Base-by-base conservation (phyloP, 2,113 vertebrate species). In the Pantherophis guttatus region DNA sequence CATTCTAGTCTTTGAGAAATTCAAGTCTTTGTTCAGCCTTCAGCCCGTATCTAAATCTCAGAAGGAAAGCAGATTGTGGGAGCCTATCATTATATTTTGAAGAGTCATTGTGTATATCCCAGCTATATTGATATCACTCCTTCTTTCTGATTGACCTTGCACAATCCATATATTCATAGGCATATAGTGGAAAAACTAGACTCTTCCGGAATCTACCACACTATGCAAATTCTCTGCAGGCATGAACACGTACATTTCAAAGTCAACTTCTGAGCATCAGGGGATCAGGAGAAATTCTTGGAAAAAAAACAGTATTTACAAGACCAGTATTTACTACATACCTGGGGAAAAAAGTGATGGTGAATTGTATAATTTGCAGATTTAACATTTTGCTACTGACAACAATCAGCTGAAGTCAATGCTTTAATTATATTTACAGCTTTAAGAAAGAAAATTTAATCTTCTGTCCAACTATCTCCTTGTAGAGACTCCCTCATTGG, bases 331-430 rank as follows among this genome's bases (percentile, higher is more conserved):
- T 52, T 24, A 88, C 58, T 29, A 39, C 3, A 70, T 8, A 5
- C 2, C 2, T 21, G 0, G 48, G 52, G 26, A 92, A 26, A 59
- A 52, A 88, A 10, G 54, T n/a, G 33, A 4, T 21, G 48, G 88
- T 65, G 50, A 92, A 92, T 8, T 26, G 12, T 24, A n/a, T 10
- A 24, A 15, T 86, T 88, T 39, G 55, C 91, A 90, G 95, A 95
- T 92, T 91, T 93, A 96, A 75, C 23, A 26, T 89, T 85, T 48
- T 88, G 55, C 21, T 59, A 57, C 8, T 90, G 53, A 58, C 85
- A 95, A 94, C 94, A 95, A 92, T 95, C 93, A 90, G 95, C 50
- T 88, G 19, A 52, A 53, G 58, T 11, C 91, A 89, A 57, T 4
- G 13, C n/a, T 57, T 65, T 75, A 39, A 39, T 88, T 55, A 48